Evolutionary conservation across 1,140 invertebrate genomes (phyloP).

Genomic region (Ostrea edulis): DNA sequence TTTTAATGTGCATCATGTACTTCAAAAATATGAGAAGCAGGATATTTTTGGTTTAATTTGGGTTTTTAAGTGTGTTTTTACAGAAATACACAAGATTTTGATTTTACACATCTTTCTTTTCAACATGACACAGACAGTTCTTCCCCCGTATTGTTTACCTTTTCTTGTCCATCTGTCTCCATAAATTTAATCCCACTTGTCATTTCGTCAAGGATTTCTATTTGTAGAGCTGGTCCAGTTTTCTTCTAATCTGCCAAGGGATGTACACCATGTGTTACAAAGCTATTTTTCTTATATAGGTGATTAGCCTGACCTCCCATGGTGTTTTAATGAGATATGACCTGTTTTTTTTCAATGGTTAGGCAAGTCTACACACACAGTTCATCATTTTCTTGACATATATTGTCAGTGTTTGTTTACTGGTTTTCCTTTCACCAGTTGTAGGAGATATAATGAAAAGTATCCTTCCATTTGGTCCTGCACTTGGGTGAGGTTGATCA

Average conservation of each 20-base stretch:
- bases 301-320: background rate
- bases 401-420: conserved; percentile 22
- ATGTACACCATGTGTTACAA: background rate
- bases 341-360: background rate
- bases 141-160: too few relatives aligned
- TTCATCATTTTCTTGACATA: conserved; percentile 19
- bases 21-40: too few relatives aligned
- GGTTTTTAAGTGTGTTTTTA: too few relatives aligned
- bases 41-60: too few relatives aligned
- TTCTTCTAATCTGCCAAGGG: background rate
- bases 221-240: background rate
- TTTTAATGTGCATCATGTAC: too few relatives aligned
- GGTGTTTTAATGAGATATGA: conserved; percentile 10
- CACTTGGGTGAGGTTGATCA: too few relatives aligned
- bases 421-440: background rate
- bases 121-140: too few relatives aligned
- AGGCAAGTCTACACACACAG: background rate
- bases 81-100: too few relatives aligned
- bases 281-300: background rate
- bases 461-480: too few relatives aligned
- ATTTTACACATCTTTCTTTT: too few relatives aligned
- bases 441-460: background rate
- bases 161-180: too few relatives aligned
- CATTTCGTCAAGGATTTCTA: background rate
- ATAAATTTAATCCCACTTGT: background rate